phyloP scores from a whole-genome alignment of 2,797 vertebrate genomes.

The Cuniculus paca region DNA sequence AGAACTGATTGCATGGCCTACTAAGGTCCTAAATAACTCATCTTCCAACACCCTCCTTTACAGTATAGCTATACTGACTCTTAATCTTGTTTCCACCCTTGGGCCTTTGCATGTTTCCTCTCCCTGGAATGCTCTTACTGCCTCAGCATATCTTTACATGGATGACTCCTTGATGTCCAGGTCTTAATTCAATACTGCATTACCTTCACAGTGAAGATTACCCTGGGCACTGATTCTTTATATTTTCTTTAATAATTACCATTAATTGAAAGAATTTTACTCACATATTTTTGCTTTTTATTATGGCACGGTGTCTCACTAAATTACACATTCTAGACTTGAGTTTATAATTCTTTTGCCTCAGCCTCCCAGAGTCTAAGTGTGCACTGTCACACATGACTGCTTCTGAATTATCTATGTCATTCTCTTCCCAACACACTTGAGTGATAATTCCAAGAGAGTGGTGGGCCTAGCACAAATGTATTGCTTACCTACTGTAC shows the following conservation, averaged over 20 bases:
- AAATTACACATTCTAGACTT: neutral
- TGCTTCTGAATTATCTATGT: neutral
- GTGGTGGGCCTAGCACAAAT: neutral
- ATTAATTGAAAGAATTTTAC: conserved; percentile 3
- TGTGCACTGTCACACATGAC: neutral
- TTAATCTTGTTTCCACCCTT: neutral
- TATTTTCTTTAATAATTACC: conserved; percentile 13
- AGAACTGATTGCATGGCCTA: neutral
- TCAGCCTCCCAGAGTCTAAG: neutral
- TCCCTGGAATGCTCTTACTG: neutral
- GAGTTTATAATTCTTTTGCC: neutral
- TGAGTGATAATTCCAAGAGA: neutral
- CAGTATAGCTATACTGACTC: neutral
- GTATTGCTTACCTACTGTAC: neutral
- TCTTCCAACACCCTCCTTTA: neutral
- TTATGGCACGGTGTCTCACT: neutral
- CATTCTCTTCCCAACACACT: neutral
- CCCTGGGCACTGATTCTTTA: neutral
- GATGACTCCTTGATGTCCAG: neutral
- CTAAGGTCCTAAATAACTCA: neutral
- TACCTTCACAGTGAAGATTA: neutral
- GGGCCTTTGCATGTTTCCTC: neutral
- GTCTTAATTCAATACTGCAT: too few relatives aligned
- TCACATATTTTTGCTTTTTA: conserved; percentile 11
- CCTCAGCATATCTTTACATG: neutral